These are phyloP conservation scores for Bufo gargarizans DNA, from an alignment of 2,113 vertebrate genomes.

Conservation along the genomic window DNA sequence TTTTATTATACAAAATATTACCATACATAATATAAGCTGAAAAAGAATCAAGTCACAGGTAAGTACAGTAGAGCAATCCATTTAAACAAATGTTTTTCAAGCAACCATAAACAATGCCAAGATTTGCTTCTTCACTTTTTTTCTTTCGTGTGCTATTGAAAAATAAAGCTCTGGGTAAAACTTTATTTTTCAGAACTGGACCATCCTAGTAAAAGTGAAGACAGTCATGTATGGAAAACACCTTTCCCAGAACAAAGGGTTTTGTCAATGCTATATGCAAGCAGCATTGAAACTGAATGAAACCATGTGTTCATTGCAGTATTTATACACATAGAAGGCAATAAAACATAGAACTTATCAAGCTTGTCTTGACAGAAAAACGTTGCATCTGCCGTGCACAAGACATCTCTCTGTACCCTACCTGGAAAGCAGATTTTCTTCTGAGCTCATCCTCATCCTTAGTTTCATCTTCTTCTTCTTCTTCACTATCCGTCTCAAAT, in stretches of 20 bases:
- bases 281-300: conserved; percentile 40
- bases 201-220: conserved; percentile 47
- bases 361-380: background rate
- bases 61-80: background rate
- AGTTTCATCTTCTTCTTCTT: conserved; percentile 90
- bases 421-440: conserved; percentile 95
- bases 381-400: conserved; percentile 21
- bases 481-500: conserved; percentile 99
- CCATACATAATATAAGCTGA: background rate
- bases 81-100: conserved; percentile 15
- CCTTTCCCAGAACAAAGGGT: conserved; percentile 1
- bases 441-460: conserved; percentile 87
- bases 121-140: conserved; percentile 50
- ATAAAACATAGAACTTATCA: background rate
- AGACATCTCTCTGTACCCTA: conserved; percentile 62
- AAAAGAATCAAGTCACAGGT: background rate
- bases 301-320: conserved; percentile 51
- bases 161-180: conserved; percentile 59
- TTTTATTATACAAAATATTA: background rate
- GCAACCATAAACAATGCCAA: conserved; percentile 43
- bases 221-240: conserved; percentile 6
- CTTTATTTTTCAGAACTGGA: conserved; percentile 58
- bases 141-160: conserved; percentile 40
- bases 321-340: conserved; percentile 18
- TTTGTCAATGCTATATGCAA: conserved; percentile 47